Percentiles rank a stretch among this genome's conserved stretches.
These are phyloP conservation scores for Poecilia latipinna DNA, from an alignment of 2,113 vertebrate species.

Conservation along the genomic window DNA sequence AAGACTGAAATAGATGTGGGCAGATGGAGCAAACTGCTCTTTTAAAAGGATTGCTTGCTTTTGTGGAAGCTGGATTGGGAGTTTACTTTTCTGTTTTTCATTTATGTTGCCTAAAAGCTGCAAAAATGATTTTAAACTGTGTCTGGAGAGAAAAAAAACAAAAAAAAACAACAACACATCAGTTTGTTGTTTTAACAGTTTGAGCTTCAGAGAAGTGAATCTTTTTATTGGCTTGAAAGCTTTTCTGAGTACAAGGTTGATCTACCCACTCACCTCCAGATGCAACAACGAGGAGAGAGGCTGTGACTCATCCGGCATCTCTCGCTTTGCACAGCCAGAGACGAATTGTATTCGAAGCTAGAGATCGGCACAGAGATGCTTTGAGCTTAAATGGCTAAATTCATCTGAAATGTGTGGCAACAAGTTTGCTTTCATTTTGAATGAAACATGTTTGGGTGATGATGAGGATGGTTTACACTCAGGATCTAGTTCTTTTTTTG, in stretches of 20 bases:
- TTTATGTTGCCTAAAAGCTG: not conserved
- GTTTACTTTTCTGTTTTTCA: not conserved
- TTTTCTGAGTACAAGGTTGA: conserved; percentile 43
- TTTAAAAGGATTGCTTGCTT: conserved; percentile 42
- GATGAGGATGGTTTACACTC: not conserved
- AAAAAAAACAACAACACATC: not conserved
- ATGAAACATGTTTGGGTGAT: not conserved
- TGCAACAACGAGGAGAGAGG: conserved; percentile 53
- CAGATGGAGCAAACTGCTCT: conserved; percentile 20
- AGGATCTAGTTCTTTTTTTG: not conserved
- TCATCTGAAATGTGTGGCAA: conserved; percentile 15
- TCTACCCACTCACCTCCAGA: conserved; percentile 55
- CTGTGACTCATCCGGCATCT: conserved; percentile 55
- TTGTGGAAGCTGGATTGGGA: conserved; percentile 28
- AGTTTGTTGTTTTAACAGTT: not conserved
- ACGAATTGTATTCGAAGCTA: conserved; percentile 40
- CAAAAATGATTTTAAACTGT: not conserved
- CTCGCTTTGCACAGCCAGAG: conserved; percentile 38
- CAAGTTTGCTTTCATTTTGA: conserved; percentile 16
- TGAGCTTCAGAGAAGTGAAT: conserved; percentile 20
- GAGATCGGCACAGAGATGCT: conserved; percentile 47
- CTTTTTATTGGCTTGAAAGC: conserved; percentile 22
- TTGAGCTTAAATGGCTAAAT: conserved; percentile 19
- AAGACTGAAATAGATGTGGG: conserved; percentile 65
- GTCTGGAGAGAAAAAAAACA: not conserved